These are phyloP conservation scores for Echeneis naucrates DNA, from an alignment of 2,797 vertebrate genomes.

Conservation along the genomic window DNA sequence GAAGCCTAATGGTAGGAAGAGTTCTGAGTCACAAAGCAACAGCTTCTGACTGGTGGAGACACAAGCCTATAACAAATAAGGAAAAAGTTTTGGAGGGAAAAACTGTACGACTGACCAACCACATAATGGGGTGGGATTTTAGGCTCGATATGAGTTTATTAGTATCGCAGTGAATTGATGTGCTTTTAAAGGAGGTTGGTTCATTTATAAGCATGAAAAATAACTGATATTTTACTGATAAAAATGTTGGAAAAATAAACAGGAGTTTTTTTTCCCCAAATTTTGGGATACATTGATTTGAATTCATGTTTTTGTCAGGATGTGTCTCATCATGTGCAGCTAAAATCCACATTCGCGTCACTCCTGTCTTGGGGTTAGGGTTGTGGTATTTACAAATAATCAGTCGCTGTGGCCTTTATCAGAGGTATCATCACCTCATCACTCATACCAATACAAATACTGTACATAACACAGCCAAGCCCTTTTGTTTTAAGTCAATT, in stretches of 20 bases:
- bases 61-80: constrained; percentile 26
- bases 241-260: too few species aligned
- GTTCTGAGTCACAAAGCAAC: constrained; percentile 60
- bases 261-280: too few species aligned
- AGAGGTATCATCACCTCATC: too few species aligned
- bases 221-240: background rate
- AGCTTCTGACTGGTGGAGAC: constrained; percentile 53
- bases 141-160: background rate
- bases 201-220: background rate
- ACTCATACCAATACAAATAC: too few species aligned
- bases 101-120: background rate
- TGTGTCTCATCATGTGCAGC: too few species aligned
- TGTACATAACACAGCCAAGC: too few species aligned
- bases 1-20: constrained; percentile 44
- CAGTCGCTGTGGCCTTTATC: too few species aligned
- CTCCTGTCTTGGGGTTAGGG: background rate
- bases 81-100: constrained; percentile 13
- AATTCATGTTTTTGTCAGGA: too few species aligned
- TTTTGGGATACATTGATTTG: background rate
- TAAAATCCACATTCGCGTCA: background rate
- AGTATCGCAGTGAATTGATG: background rate
- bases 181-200: background rate
- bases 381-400: background rate
- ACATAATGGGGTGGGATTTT: background rate
- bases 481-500: too few species aligned